Conservation (phyloP, 2,113 vertebrate genomes). For the Pteropus alecto region DNA sequence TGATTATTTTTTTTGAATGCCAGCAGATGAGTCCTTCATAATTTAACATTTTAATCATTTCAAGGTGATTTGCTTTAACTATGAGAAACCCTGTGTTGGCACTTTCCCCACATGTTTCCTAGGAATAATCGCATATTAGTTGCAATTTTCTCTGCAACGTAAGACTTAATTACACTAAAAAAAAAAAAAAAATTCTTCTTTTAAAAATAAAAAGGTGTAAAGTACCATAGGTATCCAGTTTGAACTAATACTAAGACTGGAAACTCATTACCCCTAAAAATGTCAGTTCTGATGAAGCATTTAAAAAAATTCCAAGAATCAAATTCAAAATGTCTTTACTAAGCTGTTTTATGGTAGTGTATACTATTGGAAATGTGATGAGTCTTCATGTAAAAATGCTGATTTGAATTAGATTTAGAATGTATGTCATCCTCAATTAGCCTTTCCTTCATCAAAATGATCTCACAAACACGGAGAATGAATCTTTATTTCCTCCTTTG, state of each 20-base stretch:
- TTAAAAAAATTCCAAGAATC: conserved; percentile 81
- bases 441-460: conserved; percentile 88
- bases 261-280: conserved; percentile 82
- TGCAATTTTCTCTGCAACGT: conserved; percentile 74
- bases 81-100: conserved; percentile 71
- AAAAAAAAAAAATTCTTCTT: conserved; percentile 40
- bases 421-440: conserved; percentile 89
- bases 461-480: conserved; percentile 87
- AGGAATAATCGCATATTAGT: conserved; percentile 75
- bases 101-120: conserved; percentile 68
- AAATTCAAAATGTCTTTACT: conserved; percentile 85
- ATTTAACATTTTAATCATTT: conserved; percentile 71
- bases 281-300: conserved; percentile 83
- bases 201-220: conserved; percentile 66
- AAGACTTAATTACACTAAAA: conserved; percentile 68
- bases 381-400: conserved; percentile 89
- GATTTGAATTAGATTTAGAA: conserved; percentile 90
- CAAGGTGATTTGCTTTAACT: conserved; percentile 69
- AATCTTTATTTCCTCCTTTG: conserved; percentile 90
- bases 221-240: conserved; percentile 70
- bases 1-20: conserved; percentile 57
- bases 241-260: conserved; percentile 75
- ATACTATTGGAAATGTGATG: conserved; percentile 86
- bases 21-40: conserved; percentile 53
- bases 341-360: conserved; percentile 82